Conservation (phyloP, 2,797 vertebrate species). For the Trematomus bernacchii region DNA sequence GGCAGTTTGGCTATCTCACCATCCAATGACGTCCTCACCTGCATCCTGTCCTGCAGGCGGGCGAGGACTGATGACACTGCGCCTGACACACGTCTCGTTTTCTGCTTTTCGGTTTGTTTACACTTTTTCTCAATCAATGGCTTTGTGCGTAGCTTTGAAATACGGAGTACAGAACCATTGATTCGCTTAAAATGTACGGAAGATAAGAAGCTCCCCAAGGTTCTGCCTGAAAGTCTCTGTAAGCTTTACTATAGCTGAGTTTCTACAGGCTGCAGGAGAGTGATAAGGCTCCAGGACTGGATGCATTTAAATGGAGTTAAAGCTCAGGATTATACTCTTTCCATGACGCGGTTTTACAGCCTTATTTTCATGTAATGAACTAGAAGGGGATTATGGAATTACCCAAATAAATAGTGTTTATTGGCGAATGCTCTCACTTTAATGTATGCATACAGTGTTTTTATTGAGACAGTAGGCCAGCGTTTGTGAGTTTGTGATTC, state of each 20-base stretch:
- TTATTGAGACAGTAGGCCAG: conserved; percentile 32
- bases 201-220: conserved; percentile 35
- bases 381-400: conserved; percentile 53
- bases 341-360: conserved; percentile 32
- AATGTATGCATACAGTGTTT: conserved; percentile 30
- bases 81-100: conserved; percentile 14
- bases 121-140: not conserved
- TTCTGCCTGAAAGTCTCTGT: conserved; percentile 44
- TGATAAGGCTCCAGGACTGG: conserved; percentile 61
- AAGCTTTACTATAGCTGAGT: conserved; percentile 47
- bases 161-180: conserved; percentile 6
- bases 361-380: conserved; percentile 64
- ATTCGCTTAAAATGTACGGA: conserved; percentile 33
- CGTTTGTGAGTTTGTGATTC: conserved; percentile 29
- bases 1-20: conserved; percentile 72
- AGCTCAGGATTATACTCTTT: conserved; percentile 30
- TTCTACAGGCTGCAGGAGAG: conserved; percentile 54
- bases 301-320: conserved; percentile 49
- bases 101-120: conserved; percentile 30
- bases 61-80: conserved; percentile 81
- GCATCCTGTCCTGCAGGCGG: conserved; percentile 82
- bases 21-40: conserved; percentile 84
- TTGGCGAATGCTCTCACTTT: conserved; percentile 22
- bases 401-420: conserved; percentile 57
- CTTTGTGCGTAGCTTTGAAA: conserved; percentile 26